Evolutionary conservation across 2,113 vertebrate genomes (phyloP).

Genomic region (Cyprinus carpio): DNA sequence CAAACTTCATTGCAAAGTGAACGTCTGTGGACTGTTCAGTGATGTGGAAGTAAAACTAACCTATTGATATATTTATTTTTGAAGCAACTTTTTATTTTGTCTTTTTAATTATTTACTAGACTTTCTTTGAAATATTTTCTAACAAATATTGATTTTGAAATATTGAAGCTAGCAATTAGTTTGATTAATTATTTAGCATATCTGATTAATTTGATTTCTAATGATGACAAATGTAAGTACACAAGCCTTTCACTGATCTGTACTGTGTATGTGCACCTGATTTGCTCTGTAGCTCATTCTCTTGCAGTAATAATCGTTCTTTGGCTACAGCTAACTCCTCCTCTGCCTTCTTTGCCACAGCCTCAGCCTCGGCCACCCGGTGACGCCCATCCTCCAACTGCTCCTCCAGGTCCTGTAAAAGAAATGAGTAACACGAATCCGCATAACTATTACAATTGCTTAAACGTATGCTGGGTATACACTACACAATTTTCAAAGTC

Average conservation of each 20-base stretch:
- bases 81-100: not conserved
- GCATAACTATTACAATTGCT: not conserved
- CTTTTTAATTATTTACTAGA: not conserved
- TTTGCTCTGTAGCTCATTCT: conserved; percentile 79
- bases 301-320: conserved; percentile 80
- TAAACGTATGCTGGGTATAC: not conserved
- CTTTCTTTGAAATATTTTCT: not conserved
- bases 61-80: not conserved
- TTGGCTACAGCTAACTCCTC: conserved; percentile 83
- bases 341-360: conserved; percentile 74
- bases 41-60: not conserved
- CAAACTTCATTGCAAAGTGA: not conserved
- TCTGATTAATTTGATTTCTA: not conserved
- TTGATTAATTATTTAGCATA: not conserved
- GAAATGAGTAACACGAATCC: not conserved
- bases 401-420: conserved; percentile 81
- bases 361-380: conserved; percentile 78
- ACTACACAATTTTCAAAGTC: too few species aligned
- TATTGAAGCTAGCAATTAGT: too few species aligned
- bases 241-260: not conserved
- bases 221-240: not conserved
- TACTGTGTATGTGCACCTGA: conserved; percentile 71
- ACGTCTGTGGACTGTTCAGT: not conserved
- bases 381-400: conserved; percentile 79
- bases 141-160: not conserved